These are phyloP conservation scores for Coregonus clupeaformis DNA, from an alignment of 2,113 vertebrate species.

Conservation along the genomic window DNA sequence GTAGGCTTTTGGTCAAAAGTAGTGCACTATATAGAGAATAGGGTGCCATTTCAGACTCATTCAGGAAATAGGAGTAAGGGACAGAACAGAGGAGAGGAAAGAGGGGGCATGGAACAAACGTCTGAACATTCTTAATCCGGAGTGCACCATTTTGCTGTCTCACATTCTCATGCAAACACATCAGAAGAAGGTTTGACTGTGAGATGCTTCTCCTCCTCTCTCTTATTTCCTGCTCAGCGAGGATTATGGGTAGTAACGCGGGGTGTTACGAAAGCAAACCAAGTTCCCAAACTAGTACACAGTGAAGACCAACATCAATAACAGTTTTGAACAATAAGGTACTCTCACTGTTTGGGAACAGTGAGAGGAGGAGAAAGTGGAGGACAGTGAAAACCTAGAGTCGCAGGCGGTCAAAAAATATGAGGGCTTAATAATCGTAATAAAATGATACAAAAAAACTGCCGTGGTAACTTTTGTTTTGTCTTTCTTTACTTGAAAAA, in stretches of 20 bases:
- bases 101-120: too few relatives aligned
- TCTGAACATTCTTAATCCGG: too few relatives aligned
- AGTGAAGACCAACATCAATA: not conserved
- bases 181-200: not conserved
- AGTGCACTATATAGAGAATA: too few relatives aligned
- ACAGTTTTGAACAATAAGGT: conserved; percentile 58
- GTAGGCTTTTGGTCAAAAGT: too few relatives aligned
- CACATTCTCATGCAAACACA: too few relatives aligned
- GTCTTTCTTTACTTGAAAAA: conserved; percentile 83
- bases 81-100: too few relatives aligned
- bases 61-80: too few relatives aligned
- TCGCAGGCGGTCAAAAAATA: not conserved
- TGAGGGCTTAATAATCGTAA: conserved; percentile 25
- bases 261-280: not conserved
- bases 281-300: not conserved
- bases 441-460: conserved; percentile 50
- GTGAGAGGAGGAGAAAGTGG: conserved; percentile 2
- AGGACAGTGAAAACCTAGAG: not conserved
- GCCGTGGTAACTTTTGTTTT: conserved; percentile 59
- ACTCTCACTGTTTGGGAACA: too few relatives aligned
- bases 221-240: not conserved
- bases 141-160: too few relatives aligned
- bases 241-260: not conserved
- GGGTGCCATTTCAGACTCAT: too few relatives aligned
- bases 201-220: not conserved